Evolutionary conservation across 2,797 vertebrate species (phyloP).

Genomic region (Typhlichthys subterraneus): DNA sequence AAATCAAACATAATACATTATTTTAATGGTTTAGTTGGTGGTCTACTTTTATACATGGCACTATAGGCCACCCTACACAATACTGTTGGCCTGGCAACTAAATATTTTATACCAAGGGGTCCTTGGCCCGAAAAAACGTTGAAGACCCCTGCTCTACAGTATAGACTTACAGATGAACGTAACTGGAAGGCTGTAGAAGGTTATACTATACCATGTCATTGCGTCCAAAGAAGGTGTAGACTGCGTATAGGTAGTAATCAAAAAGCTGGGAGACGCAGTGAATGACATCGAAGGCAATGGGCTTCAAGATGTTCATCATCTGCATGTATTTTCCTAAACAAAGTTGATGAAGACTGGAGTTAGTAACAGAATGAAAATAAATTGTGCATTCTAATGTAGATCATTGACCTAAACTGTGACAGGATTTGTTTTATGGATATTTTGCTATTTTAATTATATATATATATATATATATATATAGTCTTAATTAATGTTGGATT

Average conservation of each 20-base stretch:
- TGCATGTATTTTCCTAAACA: constrained; percentile 95
- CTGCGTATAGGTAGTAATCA: constrained; percentile 97
- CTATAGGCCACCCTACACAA: no score
- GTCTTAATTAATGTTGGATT: not conserved
- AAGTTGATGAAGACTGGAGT: not conserved
- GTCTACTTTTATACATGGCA: no score
- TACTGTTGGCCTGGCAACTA: no score
- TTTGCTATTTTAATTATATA: not conserved
- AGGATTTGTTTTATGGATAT: not conserved
- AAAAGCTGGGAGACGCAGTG: constrained; percentile 98
- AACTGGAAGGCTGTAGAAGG: not conserved
- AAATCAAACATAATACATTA: no score
- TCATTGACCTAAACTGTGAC: not conserved
- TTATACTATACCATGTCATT: constrained; percentile 89
- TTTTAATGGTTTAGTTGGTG: no score
- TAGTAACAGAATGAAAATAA: not conserved
- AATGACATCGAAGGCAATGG: constrained; percentile 98
- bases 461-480: no score
- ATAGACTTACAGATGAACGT: not conserved
- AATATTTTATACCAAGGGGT: no score
- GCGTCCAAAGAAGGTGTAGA: constrained; percentile 97
- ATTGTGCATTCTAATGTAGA: not conserved
- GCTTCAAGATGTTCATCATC: constrained; percentile 99
- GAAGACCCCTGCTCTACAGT: no score
- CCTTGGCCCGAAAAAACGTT: no score